Evolutionary conservation across 2,888 invertebrate genomes (phyloP).

Genomic region (Drosophila pegasa): DNA sequence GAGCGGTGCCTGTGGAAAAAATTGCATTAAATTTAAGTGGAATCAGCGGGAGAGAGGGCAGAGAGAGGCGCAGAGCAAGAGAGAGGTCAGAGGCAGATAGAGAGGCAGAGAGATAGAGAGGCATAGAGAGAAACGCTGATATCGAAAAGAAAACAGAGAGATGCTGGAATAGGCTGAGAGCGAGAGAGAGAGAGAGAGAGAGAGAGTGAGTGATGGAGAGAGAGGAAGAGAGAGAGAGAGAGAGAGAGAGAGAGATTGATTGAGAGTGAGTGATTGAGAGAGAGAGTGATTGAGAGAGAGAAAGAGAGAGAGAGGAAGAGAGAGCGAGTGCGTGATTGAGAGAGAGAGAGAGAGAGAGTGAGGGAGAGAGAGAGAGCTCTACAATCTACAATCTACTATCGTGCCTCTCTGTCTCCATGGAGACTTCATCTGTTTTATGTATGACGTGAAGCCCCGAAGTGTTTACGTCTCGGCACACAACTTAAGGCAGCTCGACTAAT

Average conservation of each 20-base stretch:
- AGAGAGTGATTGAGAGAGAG: background rate
- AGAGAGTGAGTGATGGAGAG: background rate
- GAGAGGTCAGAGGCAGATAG: background rate
- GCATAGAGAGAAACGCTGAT: background rate
- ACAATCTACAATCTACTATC: no score
- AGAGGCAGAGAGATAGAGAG: background rate
- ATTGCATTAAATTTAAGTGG: background rate
- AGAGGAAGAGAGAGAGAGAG: background rate
- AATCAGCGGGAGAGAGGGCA: background rate
- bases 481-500: no score
- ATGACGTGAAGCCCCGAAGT: no score
- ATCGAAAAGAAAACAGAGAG: background rate
- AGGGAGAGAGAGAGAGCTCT: background rate
- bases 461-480: no score
- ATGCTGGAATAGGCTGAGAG: no score
- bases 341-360: background rate
- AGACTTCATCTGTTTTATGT: no score
- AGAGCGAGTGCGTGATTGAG: background rate
- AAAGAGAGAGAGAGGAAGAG: background rate
- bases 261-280: background rate
- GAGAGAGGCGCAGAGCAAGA: background rate
- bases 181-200: background rate
- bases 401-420: no score
- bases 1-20: slow-evolving; percentile 5
- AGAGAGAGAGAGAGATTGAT: background rate